phyloP scores from a whole-genome alignment of 2,113 vertebrate species.

The Saccopteryx leptura region DNA sequence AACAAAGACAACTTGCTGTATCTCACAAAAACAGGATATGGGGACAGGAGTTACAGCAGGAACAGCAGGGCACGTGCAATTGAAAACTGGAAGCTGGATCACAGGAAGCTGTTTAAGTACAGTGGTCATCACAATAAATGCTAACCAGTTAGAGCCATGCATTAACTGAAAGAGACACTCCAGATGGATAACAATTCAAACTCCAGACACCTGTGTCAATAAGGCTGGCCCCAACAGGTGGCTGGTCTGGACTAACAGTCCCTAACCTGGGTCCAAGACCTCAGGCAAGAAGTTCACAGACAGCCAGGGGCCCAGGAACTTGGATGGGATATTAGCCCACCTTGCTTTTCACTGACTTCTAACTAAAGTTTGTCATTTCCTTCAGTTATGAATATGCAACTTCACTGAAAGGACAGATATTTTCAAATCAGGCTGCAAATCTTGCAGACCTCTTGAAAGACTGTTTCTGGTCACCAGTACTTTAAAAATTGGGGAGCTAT shows the following conservation, averaged over 20 bases:
- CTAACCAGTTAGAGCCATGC: too few species aligned
- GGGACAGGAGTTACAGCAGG: accelerated
- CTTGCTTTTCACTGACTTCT: not conserved
- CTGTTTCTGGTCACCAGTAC: not conserved
- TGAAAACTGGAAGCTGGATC: not conserved
- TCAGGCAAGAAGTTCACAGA: not conserved
- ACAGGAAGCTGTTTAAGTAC: accelerated
- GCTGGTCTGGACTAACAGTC: not conserved
- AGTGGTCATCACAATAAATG: not conserved
- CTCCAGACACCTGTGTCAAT: not conserved
- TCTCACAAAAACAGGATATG: not conserved
- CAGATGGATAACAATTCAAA: not conserved
- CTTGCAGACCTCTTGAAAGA: not conserved
- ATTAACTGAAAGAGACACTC: not conserved
- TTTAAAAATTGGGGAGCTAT: not conserved
- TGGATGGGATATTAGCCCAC: not conserved
- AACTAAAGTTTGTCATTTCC: not conserved
- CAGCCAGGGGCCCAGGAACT: accelerated
- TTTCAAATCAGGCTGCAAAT: not conserved
- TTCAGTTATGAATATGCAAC: not conserved
- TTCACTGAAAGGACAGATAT: not conserved
- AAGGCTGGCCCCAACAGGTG: not conserved
- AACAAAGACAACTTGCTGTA: not conserved
- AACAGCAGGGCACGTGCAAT: too few species aligned
- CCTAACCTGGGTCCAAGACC: not conserved